phyloP scores from a whole-genome alignment of 2,113 vertebrate genomes.

The Apaloderma vittatum region DNA sequence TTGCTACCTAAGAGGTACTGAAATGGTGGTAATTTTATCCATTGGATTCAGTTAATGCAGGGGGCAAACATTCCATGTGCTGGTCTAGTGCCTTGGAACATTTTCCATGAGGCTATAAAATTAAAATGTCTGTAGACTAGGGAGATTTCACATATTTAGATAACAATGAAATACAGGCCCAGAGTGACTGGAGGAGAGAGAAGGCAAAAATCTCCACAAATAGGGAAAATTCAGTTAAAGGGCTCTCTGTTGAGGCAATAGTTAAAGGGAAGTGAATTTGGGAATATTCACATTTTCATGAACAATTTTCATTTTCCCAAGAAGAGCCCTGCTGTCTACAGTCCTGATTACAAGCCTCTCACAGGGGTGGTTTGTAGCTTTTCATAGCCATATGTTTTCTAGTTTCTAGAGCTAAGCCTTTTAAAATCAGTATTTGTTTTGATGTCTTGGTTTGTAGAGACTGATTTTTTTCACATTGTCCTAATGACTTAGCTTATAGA shows the following conservation, averaged over 20 bases:
- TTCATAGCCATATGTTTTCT: conserved; percentile 28
- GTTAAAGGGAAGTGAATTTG: conserved; percentile 32
- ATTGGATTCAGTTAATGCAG: neutral
- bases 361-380: conserved; percentile 28
- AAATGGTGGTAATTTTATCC: conserved; percentile 27
- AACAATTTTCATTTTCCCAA: conserved; percentile 39
- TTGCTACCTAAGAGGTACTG: neutral
- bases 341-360: conserved; percentile 11
- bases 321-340: neutral
- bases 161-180: neutral
- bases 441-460: neutral
- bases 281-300: conserved; percentile 37
- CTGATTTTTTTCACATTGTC: conserved; percentile 28
- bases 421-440: conserved; percentile 48
- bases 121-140: neutral
- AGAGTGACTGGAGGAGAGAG: neutral
- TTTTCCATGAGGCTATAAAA: neutral
- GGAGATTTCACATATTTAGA: neutral
- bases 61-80: neutral
- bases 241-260: conserved; percentile 4
- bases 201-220: conserved; percentile 2
- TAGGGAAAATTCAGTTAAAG: conserved; percentile 39
- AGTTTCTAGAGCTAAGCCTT: conserved; percentile 36
- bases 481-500: conserved; percentile 51
- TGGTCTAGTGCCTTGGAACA: neutral